Conservation (phyloP, 2,113 vertebrate species). For the Pavo muticus region DNA sequence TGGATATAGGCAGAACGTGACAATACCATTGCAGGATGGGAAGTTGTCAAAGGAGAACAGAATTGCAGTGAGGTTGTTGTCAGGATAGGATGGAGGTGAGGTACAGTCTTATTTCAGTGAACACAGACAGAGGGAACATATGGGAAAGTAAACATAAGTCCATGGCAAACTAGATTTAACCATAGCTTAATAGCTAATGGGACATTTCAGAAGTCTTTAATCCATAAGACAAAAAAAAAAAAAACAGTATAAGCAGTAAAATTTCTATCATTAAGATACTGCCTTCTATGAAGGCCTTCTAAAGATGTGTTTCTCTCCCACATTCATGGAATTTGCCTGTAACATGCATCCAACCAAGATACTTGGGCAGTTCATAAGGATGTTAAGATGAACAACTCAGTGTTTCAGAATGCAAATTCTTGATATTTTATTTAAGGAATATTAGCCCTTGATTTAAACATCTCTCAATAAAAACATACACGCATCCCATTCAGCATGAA, state of each 20-base stretch:
- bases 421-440: not conserved
- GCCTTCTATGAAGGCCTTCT: not conserved
- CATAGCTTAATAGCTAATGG: not conserved
- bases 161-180: not conserved
- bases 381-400: not conserved
- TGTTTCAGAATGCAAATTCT: not conserved
- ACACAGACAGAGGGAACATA: not conserved
- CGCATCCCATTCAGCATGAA: not conserved
- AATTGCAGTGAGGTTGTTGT: not conserved
- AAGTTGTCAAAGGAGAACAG: not conserved
- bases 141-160: not conserved
- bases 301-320: not conserved
- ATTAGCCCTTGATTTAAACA: not conserved
- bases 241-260: not conserved
- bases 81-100: not conserved
- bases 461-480: accelerated
- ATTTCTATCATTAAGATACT: not conserved
- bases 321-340: not conserved
- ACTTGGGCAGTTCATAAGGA: not conserved
- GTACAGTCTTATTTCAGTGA: not conserved
- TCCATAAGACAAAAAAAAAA: not conserved
- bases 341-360: not conserved
- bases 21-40: not conserved
- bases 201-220: not conserved
- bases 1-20: not conserved